phyloP scores from a whole-genome alignment of 64 coral and sea anemone genomes.

The Acropora tenuis region DNA sequence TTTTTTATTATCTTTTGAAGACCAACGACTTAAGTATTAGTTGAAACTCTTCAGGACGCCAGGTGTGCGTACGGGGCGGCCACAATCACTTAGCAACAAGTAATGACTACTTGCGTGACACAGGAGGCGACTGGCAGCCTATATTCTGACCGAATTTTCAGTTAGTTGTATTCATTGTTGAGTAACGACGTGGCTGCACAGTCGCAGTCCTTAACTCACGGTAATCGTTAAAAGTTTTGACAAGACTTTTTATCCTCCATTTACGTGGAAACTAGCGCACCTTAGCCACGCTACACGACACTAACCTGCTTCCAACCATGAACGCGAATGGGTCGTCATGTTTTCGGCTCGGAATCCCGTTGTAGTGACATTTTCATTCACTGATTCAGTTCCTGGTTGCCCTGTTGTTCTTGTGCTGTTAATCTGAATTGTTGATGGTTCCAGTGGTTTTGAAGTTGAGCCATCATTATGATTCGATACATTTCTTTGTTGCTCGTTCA shows the following conservation, averaged over 20 bases:
- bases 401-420: neutral
- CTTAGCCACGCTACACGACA: neutral
- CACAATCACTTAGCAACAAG: no score
- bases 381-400: neutral
- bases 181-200: no score
- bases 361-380: neutral
- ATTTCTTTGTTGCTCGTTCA: neutral
- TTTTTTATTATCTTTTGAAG: no score
- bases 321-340: neutral
- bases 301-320: neutral
- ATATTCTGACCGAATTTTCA: neutral
- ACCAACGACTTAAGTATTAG: no score
- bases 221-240: neutral
- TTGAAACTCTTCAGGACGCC: no score
- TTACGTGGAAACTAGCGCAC: neutral
- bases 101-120: neutral
- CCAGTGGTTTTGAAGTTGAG: neutral
- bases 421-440: neutral
- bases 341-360: neutral
- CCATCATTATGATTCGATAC: neutral
- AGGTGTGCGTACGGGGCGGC: no score
- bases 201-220: no score
- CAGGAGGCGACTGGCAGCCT: neutral
- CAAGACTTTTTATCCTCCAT: neutral
- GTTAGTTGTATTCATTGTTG: neutral